A percentile compares a stretch with the other conserved stretches of the same genome.
phyloP scores from a whole-genome alignment of 2,113 vertebrate genomes.

The Montifringilla adamsi region DNA sequence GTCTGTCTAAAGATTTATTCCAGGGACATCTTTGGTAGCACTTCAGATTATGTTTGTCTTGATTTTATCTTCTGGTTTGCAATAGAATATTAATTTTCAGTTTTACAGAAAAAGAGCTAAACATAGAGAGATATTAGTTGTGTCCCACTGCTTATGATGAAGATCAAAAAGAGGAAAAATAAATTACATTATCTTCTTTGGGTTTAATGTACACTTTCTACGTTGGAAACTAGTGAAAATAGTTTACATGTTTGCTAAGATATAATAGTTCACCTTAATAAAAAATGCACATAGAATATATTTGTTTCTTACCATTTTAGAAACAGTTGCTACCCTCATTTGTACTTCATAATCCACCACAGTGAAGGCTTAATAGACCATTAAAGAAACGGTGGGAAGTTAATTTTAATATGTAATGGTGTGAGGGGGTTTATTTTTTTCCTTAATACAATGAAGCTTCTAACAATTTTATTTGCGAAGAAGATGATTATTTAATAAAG shows the following conservation, averaged over 20 bases:
- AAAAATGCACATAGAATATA: not conserved
- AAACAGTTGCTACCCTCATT: slow-evolving; percentile 53
- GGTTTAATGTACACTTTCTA: not conserved
- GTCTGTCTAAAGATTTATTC: not conserved
- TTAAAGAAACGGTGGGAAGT: slow-evolving; percentile 69
- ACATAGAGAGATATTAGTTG: not conserved
- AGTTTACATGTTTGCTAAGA: slow-evolving; percentile 14
- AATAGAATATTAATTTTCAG: not conserved
- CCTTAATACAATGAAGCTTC: slow-evolving; percentile 69
- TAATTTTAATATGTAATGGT: slow-evolving; percentile 70
- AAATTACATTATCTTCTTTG: not conserved
- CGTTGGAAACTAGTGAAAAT: not conserved
- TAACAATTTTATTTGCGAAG: slow-evolving; percentile 75
- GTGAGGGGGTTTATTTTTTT: slow-evolving; percentile 53
- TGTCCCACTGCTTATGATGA: not conserved
- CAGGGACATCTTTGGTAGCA: not conserved
- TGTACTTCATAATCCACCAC: slow-evolving; percentile 57
- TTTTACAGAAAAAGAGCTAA: not conserved
- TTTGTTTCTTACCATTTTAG: slow-evolving; percentile 51
- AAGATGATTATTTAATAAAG: slow-evolving; percentile 81
- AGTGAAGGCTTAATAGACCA: slow-evolving; percentile 61
- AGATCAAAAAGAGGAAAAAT: not conserved
- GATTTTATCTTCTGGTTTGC: not conserved
- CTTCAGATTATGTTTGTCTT: not conserved
- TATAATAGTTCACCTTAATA: not conserved